Conservation (phyloP, 2,888 invertebrate species). For the Brenthis daphne region DNA sequence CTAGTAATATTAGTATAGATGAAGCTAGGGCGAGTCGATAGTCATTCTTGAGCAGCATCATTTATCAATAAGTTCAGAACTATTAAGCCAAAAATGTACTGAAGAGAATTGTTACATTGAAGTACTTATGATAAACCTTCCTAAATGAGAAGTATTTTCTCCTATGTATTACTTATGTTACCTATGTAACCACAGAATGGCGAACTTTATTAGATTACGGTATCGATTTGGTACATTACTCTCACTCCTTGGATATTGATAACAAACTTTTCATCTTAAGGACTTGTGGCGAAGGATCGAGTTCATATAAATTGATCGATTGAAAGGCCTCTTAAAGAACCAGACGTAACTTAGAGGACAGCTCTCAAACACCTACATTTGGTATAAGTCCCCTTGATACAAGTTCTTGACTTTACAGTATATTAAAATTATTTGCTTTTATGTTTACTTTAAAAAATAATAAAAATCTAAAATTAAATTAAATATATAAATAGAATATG, state of each 20-base stretch:
- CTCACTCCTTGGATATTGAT: constrained; percentile 29
- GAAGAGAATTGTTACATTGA: no score
- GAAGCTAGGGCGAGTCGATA: no score
- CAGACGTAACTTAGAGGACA: constrained; percentile 29
- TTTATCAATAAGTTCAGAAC: no score
- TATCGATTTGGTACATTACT: constrained; percentile 32
- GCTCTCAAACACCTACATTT: constrained; percentile 34
- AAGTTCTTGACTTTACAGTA: constrained; percentile 21
- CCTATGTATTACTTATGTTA: constrained; percentile 1
- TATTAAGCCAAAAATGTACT: no score
- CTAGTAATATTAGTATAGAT: no score
- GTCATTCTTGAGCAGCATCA: no score
- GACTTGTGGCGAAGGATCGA: constrained; percentile 19
- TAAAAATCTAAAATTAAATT: background rate
- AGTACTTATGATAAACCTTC: no score
- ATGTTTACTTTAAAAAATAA: constrained; percentile 2
- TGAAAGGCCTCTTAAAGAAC: constrained; percentile 27
- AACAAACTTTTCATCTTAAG: constrained; percentile 32
- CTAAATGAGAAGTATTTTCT: no score
- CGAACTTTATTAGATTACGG: constrained; percentile 31
- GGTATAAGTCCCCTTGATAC: constrained; percentile 27
- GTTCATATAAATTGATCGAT: constrained; percentile 36
- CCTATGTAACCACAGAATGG: constrained; percentile 16
- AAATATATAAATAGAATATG: background rate
- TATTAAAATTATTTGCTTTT: constrained; percentile 21